phyloP scores from a whole-genome alignment of 2,888 invertebrate genomes.

The Rhagium mordax region DNA sequence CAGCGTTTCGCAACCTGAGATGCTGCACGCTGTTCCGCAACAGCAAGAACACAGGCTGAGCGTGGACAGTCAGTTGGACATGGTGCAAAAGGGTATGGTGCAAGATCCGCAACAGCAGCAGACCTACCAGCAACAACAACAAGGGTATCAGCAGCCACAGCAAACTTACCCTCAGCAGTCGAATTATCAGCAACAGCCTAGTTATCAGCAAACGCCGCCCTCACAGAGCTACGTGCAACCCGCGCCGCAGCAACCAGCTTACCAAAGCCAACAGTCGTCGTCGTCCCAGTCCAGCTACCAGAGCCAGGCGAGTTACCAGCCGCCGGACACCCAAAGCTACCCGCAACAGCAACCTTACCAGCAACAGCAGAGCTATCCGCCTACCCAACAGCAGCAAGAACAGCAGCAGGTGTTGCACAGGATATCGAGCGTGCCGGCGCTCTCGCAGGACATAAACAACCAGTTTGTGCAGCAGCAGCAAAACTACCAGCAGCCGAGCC shows the following conservation, averaged over 20 bases:
- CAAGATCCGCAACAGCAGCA: conserved; percentile 47
- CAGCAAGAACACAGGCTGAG: conserved; percentile 58
- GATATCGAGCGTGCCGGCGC: conserved; percentile 36
- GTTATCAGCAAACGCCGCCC: conserved; percentile 46
- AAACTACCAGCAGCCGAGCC: conserved; percentile 31
- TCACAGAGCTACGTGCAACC: conserved; percentile 48
- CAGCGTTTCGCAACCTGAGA: conserved; percentile 66
- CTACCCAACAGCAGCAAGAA: conserved; percentile 46
- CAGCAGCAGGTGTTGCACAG: conserved; percentile 38
- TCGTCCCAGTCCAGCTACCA: conserved; percentile 35
- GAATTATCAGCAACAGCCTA: conserved; percentile 47
- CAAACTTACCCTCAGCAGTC: conserved; percentile 50
- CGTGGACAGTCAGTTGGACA: conserved; percentile 66
- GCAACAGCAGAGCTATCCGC: conserved; percentile 33
- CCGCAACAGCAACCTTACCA: conserved; percentile 47
- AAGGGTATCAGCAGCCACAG: conserved; percentile 48
- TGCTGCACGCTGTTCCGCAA: conserved; percentile 57
- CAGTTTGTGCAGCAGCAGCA: conserved; percentile 47
- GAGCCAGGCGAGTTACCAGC: conserved; percentile 33
- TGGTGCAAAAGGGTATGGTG: conserved; percentile 43
- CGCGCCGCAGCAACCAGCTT: conserved; percentile 37
- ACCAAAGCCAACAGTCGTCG: conserved; percentile 38
- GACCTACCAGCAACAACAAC: conserved; percentile 52
- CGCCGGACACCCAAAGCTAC: conserved; percentile 46
- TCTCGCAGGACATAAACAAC: conserved; percentile 48